A percentile compares a stretch with the other conserved stretches of the same genome.
Evolutionary conservation across 1,140 invertebrate species (phyloP).

Genomic region (Ericerus pela): DNA sequence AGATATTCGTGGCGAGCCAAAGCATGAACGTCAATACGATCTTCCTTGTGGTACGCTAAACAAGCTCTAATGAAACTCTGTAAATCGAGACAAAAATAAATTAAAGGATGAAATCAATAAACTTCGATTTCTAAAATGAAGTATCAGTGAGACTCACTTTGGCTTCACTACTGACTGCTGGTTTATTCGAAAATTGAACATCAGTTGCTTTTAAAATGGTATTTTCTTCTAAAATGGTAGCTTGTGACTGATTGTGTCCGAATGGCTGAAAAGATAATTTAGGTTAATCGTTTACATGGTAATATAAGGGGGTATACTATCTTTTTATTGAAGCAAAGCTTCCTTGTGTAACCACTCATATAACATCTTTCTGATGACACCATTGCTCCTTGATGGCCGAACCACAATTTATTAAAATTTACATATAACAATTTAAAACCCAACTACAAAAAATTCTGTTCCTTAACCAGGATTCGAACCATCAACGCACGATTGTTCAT

Average conservation of each 20-base stretch:
- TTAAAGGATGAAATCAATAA: not conserved
- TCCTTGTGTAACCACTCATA: no score
- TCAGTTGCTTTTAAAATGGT: slow-evolving; percentile 98
- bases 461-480: no score
- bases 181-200: slow-evolving; percentile 97
- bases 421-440: no score
- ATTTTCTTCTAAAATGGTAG: slow-evolving; percentile 98
- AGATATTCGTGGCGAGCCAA: slow-evolving; percentile 87
- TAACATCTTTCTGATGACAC: no score
- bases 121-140: not conserved
- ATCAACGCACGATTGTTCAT: no score
- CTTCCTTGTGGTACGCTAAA: slow-evolving; percentile 94
- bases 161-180: slow-evolving; percentile 91
- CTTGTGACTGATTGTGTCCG: slow-evolving; percentile 98
- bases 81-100: not conserved
- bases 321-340: no score
- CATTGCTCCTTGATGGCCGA: no score
- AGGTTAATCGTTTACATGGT: no score
- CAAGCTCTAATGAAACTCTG: slow-evolving; percentile 91
- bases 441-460: no score
- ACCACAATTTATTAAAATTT: no score
- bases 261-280: no score
- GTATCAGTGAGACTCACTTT: slow-evolving; percentile 51
- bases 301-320: no score
- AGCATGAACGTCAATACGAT: slow-evolving; percentile 91